A percentile compares a stretch with the other conserved stretches of the same genome.
phyloP scores from a whole-genome alignment of 2,888 invertebrate species.

The Reticulitermes lucifugus region DNA sequence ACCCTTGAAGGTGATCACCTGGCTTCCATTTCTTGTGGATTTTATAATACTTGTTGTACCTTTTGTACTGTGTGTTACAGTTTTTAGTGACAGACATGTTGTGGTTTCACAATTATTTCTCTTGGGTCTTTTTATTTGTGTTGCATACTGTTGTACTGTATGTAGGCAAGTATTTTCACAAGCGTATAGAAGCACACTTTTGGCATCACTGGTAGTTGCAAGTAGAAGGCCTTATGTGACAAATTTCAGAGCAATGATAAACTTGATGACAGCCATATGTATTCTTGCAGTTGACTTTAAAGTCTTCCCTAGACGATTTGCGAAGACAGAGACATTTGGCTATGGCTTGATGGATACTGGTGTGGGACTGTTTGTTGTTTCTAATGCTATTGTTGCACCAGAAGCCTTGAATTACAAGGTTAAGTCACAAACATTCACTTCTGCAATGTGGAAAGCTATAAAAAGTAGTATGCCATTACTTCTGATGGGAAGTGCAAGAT shows the following conservation, averaged over 20 bases:
- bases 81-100: slow-evolving; percentile 61
- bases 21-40: background rate
- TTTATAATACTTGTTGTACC: slow-evolving; percentile 64
- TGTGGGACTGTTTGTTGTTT: slow-evolving; percentile 87
- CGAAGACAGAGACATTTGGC: slow-evolving; percentile 89
- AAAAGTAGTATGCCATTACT: slow-evolving; percentile 65
- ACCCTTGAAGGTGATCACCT: background rate
- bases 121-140: slow-evolving; percentile 54
- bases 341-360: slow-evolving; percentile 96
- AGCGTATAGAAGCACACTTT: background rate
- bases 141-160: slow-evolving; percentile 18
- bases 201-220: slow-evolving; percentile 53
- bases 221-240: slow-evolving; percentile 66
- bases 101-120: slow-evolving; percentile 54
- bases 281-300: slow-evolving; percentile 96
- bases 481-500: slow-evolving; percentile 73
- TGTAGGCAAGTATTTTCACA: background rate
- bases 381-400: slow-evolving; percentile 81
- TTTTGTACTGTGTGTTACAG: slow-evolving; percentile 69
- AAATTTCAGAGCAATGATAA: slow-evolving; percentile 76
- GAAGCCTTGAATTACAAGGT: slow-evolving; percentile 61
- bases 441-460: slow-evolving; percentile 42
- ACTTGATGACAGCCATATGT: slow-evolving; percentile 79
- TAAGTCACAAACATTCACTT: slow-evolving; percentile 12
- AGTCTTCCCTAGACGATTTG: slow-evolving; percentile 85